Percentiles rank a stretch among this genome's conserved stretches.
These are phyloP conservation scores for Echinometra lucunter DNA, from an alignment of 53 echinoderm and acorn worm species.

Conservation along the genomic window DNA sequence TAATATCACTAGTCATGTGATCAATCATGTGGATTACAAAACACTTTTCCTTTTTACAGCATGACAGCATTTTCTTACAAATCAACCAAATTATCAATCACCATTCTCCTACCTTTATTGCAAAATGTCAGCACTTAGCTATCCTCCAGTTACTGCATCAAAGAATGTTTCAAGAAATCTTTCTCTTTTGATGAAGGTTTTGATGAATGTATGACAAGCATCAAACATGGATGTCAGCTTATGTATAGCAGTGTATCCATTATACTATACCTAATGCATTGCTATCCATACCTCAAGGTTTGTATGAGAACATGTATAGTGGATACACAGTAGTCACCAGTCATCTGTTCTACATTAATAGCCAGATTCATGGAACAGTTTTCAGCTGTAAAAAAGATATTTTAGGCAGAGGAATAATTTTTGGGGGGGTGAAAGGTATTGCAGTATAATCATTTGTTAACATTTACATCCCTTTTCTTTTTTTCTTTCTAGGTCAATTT, in stretches of 20 bases:
- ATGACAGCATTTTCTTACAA: slow-evolving; percentile 39
- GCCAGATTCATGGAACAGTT: not conserved
- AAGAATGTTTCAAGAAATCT: not conserved
- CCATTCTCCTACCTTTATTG: slow-evolving; percentile 31
- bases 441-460: not conserved
- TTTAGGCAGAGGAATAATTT: not conserved
- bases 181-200: not conserved
- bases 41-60: slow-evolving; percentile 46
- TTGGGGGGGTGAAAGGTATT: too few species aligned
- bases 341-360: not conserved
- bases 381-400: not conserved
- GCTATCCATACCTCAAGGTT: not conserved
- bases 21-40: slow-evolving; percentile 26
- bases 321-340: not conserved
- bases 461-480: not conserved
- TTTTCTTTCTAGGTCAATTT: slow-evolving; percentile 78
- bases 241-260: slow-evolving; percentile 5
- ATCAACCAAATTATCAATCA: slow-evolving; percentile 70
- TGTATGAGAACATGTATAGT: not conserved
- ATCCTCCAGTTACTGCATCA: not conserved
- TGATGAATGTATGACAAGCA: not conserved
- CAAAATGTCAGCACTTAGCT: slow-evolving; percentile 19
- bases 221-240: slow-evolving; percentile 12
- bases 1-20: slow-evolving; percentile 36
- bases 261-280: slow-evolving; percentile 15